Conservation (phyloP, 1,140 invertebrate genomes). For the Macrotrachela quadricornifera region DNA sequence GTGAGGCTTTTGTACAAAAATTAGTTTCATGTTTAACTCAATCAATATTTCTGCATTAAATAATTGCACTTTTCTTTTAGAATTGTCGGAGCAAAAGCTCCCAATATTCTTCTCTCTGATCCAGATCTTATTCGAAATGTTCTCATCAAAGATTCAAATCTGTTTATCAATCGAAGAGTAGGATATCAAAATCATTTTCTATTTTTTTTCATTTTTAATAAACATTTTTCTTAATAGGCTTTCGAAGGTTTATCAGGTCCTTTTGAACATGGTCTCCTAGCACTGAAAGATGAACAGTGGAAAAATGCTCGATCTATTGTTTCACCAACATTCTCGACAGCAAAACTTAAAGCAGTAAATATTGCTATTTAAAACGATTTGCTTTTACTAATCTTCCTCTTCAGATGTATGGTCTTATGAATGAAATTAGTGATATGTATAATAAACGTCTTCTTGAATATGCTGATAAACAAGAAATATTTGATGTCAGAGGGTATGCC, state of each 20-base stretch:
- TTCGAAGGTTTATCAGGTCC: conserved; percentile 1
- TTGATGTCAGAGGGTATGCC: not conserved
- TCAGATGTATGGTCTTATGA: conserved; percentile 5
- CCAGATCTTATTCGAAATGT: not conserved
- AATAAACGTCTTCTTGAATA: not conserved
- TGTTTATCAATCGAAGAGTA: conserved; percentile 2
- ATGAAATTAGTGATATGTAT: not conserved
- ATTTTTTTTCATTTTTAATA: not conserved
- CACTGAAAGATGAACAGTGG: conserved; percentile 7
- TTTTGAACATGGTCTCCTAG: not conserved
- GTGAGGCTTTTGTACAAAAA: too few relatives aligned
- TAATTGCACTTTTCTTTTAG: too few relatives aligned
- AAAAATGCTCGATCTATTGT: conserved; percentile 3
- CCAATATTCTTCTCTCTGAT: conserved; percentile 1
- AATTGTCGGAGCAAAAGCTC: not conserved
- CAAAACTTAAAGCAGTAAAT: conserved; percentile 5
- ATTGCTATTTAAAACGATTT: not conserved
- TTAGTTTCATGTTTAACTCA: too few relatives aligned
- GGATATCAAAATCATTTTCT: not conserved
- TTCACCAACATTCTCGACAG: conserved; percentile 3
- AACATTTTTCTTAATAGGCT: not conserved
- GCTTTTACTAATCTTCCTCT: not conserved
- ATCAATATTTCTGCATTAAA: too few relatives aligned
- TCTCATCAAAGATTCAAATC: conserved; percentile 5
- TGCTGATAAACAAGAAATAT: not conserved